Base-by-base conservation (phyloP, 2,797 vertebrate genomes). In the Hemitrygon akajei region DNA sequence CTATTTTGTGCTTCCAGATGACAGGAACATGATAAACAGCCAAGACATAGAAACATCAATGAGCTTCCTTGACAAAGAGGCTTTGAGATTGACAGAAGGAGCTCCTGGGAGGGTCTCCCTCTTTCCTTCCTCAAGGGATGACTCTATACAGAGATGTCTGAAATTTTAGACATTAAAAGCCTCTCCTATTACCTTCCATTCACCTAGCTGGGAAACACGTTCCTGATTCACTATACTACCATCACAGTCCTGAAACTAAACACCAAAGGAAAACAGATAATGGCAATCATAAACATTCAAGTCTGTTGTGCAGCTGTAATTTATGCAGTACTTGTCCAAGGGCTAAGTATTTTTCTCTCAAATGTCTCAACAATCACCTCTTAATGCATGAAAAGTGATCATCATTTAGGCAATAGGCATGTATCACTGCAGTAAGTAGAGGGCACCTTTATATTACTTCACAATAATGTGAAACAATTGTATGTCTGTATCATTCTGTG, bases 131-230 rank as follows among this genome's bases (percentile, higher is more conserved):
- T 96, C 94, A 94, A 93, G 94, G 95, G 95, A 96, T 95, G 95
- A 94, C 94, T 95, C 91, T 95, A 94, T 92, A 95, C 25, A 94
- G 95, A 96, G 95, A 95, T 7, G 80, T 75, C 94, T 96, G 96
- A 96, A 97, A 97, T 94, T 94, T 95, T 95, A 97, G 96, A 96
- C 94, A 94, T 96, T 96, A 96, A 97, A 97, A 96, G 96, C 95
- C 94, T 97, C 96, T 96, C 95, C 94, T 56, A 1, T 97, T 96
- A 96, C 95, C 5, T 94, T 27, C 94, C 95, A 95, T 95, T 97
- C 96, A 96, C 96, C 95, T 97, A 96, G 95, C 96, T 97, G 96
- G 96, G 96, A 95, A 97, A 96, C 95, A 95, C 94, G 94, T 96
- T 95, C 95, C 95, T 94, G 95, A 95, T 95, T 96, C 95, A 95